Evolutionary conservation across 2,888 invertebrate genomes (phyloP).

Genomic region (Syritta pipiens): DNA sequence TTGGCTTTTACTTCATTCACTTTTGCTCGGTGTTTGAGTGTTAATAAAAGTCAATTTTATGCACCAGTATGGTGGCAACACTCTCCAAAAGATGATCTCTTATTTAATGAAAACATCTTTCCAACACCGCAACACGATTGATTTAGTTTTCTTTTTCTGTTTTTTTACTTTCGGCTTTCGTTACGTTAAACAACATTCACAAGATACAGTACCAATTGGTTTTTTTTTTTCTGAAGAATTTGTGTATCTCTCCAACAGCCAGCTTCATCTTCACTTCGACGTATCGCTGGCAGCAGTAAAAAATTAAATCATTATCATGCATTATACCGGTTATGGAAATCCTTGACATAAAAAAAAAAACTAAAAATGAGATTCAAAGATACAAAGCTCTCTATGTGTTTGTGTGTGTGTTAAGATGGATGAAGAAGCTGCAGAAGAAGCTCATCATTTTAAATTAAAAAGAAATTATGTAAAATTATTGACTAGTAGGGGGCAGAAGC

Average conservation of each 20-base stretch:
- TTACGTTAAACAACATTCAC: background rate
- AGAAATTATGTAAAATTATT: conserved; percentile 60
- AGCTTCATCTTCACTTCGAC: conserved; percentile 16
- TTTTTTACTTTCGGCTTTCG: conserved; percentile 17
- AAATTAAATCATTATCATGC: conserved; percentile 68
- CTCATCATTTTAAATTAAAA: conserved; percentile 38
- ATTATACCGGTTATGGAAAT: conserved; percentile 77
- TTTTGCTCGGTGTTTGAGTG: background rate
- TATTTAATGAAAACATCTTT: conserved; percentile 31
- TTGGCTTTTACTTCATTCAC: no score
- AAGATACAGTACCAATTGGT: background rate
- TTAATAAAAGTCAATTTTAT: conserved; percentile 53
- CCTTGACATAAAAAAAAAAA: conserved; percentile 78
- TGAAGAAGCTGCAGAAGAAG: conserved; percentile 1
- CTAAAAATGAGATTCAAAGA: conserved; percentile 6
- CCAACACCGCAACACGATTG: conserved; percentile 37
- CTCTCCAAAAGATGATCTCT: conserved; percentile 6
- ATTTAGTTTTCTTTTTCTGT: conserved; percentile 13
- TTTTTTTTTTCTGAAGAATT: conserved; percentile 16
- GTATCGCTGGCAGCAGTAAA: conserved; percentile 14
- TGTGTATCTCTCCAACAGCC: conserved; percentile 22
- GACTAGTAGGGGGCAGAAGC: background rate
- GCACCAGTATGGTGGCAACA: conserved; percentile 24
- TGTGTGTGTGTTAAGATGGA: conserved; percentile 9
- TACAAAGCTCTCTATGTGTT: conserved; percentile 1